Evolutionary conservation across 2,113 vertebrate species (phyloP), one percentile per base, ranked within the genome.

Genomic region (Prunella fulvescens): DNA sequence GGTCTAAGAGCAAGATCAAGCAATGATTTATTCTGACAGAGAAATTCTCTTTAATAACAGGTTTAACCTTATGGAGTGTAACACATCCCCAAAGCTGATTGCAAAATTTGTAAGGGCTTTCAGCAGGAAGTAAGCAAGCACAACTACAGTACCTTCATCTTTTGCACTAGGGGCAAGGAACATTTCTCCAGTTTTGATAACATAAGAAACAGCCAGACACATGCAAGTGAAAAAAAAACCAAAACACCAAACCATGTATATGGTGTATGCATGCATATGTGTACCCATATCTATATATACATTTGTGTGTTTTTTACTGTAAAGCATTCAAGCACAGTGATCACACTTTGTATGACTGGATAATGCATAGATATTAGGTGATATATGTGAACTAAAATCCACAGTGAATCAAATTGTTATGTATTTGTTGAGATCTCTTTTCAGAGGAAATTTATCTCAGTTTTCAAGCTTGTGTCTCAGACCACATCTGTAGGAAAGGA

Each of bases 251-350:
- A 25, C 18, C 7, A 5, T 5, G 14, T 23, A 8, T 6, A 53
- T 11, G 37, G 37, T 37, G 37, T 37, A 15, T 9, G 11, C 19
- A 50, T 5, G 10, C 13, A 18, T 66, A 35, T 18, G 11, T 23
- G 10, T 62, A 45, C 2, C 3, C 7, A 37, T 0, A 0, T 45
- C 14, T 13, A 24, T 24, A 40, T 39, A 13, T 14, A 4, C 23
- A 11, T 47, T 20, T 53, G 28, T 65, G 10, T 45, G 12, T 57
- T 19, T 56, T 48, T 42, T 44, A 18, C 22, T 39, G 11, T 12
- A 67, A 79, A 80, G 1, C 10, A 23, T 60, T 92, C 0, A 0
- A 23, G 33, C 61, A 13, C 4, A 15, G 17, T 60, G 39, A 66
- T n/a, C 18, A 19, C 16, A 29, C 35, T 60, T 64, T 77, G 2